Base-by-base conservation (phyloP, 2,888 invertebrate species). In the Polydrusus pterygomalis region DNA sequence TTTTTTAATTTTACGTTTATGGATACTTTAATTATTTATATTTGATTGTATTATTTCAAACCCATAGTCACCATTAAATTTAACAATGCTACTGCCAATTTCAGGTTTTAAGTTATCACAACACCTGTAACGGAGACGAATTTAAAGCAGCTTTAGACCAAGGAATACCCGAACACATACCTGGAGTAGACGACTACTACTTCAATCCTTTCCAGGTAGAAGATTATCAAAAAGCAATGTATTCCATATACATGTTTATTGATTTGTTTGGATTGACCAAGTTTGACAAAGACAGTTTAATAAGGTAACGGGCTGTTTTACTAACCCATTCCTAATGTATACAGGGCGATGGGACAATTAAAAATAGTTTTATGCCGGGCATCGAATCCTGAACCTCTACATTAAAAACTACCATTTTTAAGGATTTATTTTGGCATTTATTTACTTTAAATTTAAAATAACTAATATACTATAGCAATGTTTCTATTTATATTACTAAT, bases 101-200 rank as follows among this genome's bases (percentile, higher is more conserved):
- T 38, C 96, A 96, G 87, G 95, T 96, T 0, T 87, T 96, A 5
- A 94, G 95, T 79, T 96, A 96, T 83, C 96, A 96, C 85, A 95
- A 94, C 82, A 93, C 93, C 2, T 94, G 95, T 83, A 90, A 90
- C 7, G 94, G 95, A 72, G 91, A 92, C 65, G 96, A 96, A 83
- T 92, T 84, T 63, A 75, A 83, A 30, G 67, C 77, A 17, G 85
- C 83, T 6, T 62, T 84, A 10, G 38, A 78, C 78, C 68, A 80
- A n/a, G 85, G 86, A 11, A 82, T 84, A 70, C 87, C 71, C 1
- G 81, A 83, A 34, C 78, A 82, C 18, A 77, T 80, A 0, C 75
- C 86, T 0, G 85, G 88, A n/a, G 84, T 92, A 0, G 89, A 90
- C 74, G 87, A 91, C 79, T 95, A 92, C 83, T 92, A 92, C 80